These are phyloP conservation scores for Drosophila helvetica DNA, from an alignment of 2,888 invertebrate genomes.

Conservation along the genomic window DNA sequence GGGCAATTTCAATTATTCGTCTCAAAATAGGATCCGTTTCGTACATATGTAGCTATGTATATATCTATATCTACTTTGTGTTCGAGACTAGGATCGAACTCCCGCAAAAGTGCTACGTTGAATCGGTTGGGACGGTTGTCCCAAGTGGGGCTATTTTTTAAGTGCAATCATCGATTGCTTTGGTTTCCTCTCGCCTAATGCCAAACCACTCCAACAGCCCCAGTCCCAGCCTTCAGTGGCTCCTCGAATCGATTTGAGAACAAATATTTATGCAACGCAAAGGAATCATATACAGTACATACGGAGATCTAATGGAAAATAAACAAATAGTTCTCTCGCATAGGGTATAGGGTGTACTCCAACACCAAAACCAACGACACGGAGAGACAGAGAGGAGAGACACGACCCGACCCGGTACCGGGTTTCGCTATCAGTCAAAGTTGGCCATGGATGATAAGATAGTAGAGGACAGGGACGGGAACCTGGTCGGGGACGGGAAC, in stretches of 20 bases:
- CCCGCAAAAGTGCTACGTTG: background rate
- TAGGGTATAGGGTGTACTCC: constrained; percentile 30
- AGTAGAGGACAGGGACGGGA: constrained; percentile 5
- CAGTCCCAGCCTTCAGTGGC: background rate
- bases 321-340: constrained; percentile 53
- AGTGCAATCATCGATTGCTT: constrained; percentile 56
- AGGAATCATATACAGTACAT: constrained; percentile 21
- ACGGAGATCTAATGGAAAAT: constrained; percentile 59
- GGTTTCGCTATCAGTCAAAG: constrained; percentile 64
- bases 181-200: constrained; percentile 40
- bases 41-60: background rate
- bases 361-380: constrained; percentile 8
- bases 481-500: too few relatives aligned
- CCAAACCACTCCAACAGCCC: constrained; percentile 23
- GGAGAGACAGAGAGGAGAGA: background rate
- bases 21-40: too few relatives aligned
- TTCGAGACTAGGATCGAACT: too few relatives aligned
- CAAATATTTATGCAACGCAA: constrained; percentile 13
- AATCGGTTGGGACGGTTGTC: constrained; percentile 25
- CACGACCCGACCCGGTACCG: constrained; percentile 43
- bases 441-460: constrained; percentile 68
- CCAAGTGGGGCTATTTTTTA: constrained; percentile 35
- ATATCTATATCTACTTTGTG: background rate
- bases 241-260: constrained; percentile 15
- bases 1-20: constrained; percentile 35